Evolutionary conservation across 2,113 vertebrate species (phyloP).

Genomic region (Nasalis larvatus): DNA sequence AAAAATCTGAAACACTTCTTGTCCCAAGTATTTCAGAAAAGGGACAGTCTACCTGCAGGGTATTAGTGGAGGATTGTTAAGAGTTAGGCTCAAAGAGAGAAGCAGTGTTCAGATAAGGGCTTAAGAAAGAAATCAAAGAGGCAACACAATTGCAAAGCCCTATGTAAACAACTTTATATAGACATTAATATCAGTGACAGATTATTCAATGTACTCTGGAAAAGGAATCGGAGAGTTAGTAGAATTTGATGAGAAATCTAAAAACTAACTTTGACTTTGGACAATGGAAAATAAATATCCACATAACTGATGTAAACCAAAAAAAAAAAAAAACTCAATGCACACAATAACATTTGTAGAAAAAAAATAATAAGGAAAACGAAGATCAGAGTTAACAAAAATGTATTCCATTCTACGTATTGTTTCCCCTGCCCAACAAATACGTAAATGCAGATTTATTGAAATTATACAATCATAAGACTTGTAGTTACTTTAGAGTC

Average conservation of each 20-base stretch:
- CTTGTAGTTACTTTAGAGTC: neutral
- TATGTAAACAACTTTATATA: neutral
- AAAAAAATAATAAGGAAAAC: neutral
- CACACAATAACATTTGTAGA: neutral
- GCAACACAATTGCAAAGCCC: neutral
- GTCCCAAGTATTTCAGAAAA: neutral
- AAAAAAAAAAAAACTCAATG: neutral
- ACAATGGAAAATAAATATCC: constrained; percentile 21
- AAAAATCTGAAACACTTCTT: neutral
- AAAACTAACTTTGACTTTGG: neutral
- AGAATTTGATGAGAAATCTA: neutral
- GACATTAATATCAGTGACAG: neutral
- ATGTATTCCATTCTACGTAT: neutral
- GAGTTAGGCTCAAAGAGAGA: neutral
- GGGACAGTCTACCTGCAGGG: neutral
- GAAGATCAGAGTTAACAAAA: neutral
- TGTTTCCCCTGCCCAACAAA: neutral
- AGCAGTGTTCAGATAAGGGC: neutral
- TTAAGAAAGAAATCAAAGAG: neutral
- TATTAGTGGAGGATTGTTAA: neutral
- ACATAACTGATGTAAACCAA: neutral
- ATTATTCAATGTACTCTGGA: neutral
- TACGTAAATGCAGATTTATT: neutral
- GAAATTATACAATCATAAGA: neutral
- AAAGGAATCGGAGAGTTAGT: neutral